phyloP scores from a whole-genome alignment of 2,113 vertebrate genomes.

The Microtus montanus region DNA sequence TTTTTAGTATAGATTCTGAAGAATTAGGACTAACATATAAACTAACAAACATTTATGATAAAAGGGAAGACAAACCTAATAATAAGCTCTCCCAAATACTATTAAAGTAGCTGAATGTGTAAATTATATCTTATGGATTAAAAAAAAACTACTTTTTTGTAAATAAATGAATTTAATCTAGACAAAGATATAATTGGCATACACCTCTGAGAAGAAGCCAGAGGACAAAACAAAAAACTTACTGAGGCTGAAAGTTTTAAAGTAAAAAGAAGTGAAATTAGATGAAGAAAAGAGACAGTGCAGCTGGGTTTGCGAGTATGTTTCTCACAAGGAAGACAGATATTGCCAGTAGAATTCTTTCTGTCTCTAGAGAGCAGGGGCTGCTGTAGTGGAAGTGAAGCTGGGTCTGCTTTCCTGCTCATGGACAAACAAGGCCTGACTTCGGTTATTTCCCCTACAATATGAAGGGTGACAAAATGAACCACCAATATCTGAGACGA shows the following conservation, averaged over 20 bases:
- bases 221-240: neutral
- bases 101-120: slow-evolving; percentile 80
- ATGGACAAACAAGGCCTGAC: neutral
- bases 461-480: neutral
- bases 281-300: neutral
- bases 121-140: slow-evolving; percentile 63
- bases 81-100: slow-evolving; percentile 81
- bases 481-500: neutral
- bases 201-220: neutral
- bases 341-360: neutral
- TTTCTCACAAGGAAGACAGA: neutral
- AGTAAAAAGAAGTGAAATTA: neutral
- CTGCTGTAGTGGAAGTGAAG: neutral
- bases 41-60: slow-evolving; percentile 74
- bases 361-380: neutral
- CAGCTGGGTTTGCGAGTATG: neutral
- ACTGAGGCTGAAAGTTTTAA: neutral
- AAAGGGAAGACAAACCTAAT: slow-evolving; percentile 73
- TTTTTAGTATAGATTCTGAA: slow-evolving; percentile 19
- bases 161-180: slow-evolving; percentile 78
- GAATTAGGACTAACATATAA: slow-evolving; percentile 60
- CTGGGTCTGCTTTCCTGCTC: neutral
- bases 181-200: slow-evolving; percentile 79
- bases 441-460: neutral
- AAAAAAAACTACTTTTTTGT: slow-evolving; percentile 68